Evolutionary conservation across 2,888 invertebrate genomes (phyloP).

Genomic region (Troilus luridus): DNA sequence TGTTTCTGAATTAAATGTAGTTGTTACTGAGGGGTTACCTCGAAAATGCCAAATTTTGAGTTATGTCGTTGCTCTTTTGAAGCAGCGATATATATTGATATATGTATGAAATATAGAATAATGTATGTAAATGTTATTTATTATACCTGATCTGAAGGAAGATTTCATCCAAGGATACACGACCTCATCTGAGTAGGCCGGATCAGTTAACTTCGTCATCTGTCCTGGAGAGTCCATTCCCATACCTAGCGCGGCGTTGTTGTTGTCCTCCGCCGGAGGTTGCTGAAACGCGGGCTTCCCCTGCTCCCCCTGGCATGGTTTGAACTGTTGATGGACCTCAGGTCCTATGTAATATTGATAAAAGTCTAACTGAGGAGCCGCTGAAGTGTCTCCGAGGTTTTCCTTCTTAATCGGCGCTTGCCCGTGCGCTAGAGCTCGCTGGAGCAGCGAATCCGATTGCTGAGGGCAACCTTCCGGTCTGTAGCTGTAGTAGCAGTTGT

Average conservation of each 20-base stretch:
- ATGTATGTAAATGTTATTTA: background rate
- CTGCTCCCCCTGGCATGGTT: conserved; percentile 45
- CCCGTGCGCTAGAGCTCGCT: conserved; percentile 35
- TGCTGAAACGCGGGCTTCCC: conserved; percentile 5
- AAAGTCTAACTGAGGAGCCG: background rate
- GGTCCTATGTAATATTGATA: background rate
- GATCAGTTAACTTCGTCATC: conserved; percentile 50
- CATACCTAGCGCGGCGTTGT: conserved; percentile 59
- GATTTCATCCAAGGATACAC: conserved; percentile 98
- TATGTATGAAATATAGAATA: background rate
- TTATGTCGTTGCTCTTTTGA: too few relatives aligned
- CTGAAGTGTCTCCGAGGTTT: background rate
- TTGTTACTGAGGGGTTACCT: too few relatives aligned
- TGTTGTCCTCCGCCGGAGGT: conserved; percentile 62
- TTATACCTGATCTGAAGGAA: conserved; percentile 62
- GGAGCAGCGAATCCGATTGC: conserved; percentile 57
- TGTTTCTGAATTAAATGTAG: too few relatives aligned
- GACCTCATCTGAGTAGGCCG: conserved; percentile 71
- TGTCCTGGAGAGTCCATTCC: conserved; percentile 36
- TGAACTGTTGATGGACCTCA: conserved; percentile 1
- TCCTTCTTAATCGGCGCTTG: conserved; percentile 40
- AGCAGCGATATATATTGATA: too few relatives aligned
- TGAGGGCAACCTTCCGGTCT: conserved; percentile 20
- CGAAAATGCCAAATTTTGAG: too few relatives aligned
- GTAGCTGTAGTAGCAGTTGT: conserved; percentile 15